Base-by-base conservation (phyloP, 2,113 vertebrate species). In the Coreoperca whiteheadi region DNA sequence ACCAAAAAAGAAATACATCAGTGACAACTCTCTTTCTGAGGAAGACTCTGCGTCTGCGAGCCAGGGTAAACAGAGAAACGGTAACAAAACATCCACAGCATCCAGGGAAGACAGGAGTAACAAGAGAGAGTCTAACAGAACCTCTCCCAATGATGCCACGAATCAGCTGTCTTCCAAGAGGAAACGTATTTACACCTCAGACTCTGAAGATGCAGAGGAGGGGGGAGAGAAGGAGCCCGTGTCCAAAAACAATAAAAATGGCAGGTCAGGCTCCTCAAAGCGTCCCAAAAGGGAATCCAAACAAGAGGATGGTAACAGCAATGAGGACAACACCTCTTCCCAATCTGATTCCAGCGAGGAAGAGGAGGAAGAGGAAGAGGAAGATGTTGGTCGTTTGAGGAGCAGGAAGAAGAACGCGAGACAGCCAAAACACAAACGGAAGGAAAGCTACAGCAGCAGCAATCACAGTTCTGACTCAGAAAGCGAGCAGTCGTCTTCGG, bases 1-100 rank as follows among this genome's bases (percentile, higher is more conserved):
- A 3, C 91, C 94, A 8, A 95, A 95, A 88, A 96, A 94, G 90
- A 95, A 92, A 75, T 94, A 95, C 73, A 89, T 89, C 65, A 91
- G 88, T 6, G 93, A 95, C 9, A 93, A 95, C 80, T 94, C 91
- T 41, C 64, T 74, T 25, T 95, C 96, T 0, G 96, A 95, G 67
- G 95, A 95, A 39, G 94, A 95, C 10, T 75, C 77, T 28, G 79
- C 84, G 8, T 83, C 91, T 30, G 86, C 32, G 0, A 89, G 59
- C n/a, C 77, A 60, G 43, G 54, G 23, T 0, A 84, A 70, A 48
- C 72, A 73, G 23, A 89, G 82, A 64, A 93, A 90, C 1, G 76
- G 84, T 0, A 90, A 87, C 75, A 93, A 74, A 53, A 48, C 77
- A 50, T 54, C 16, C 20, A 28, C 69, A n/a, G 71, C 51, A 4